A percentile compares a stretch with the other conserved stretches of the same genome.
phyloP scores from a whole-genome alignment of 2,113 vertebrate species.

The Hypomesus transpacificus region DNA sequence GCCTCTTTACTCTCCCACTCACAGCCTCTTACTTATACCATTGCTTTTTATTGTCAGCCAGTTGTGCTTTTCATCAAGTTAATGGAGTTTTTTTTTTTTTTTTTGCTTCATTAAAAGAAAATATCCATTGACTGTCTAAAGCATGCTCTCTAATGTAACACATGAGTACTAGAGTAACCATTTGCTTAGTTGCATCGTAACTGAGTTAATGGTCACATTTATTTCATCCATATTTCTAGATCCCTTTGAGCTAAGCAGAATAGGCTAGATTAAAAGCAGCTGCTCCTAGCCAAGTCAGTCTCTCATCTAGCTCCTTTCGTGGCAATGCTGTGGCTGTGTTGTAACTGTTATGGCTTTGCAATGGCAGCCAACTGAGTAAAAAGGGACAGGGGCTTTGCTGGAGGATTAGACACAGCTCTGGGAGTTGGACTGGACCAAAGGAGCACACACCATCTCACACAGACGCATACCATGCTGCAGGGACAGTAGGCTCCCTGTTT shows the following conservation, averaged over 20 bases:
- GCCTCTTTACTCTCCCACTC: not conserved
- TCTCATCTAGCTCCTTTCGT: constrained; percentile 37
- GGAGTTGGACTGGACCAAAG: constrained; percentile 46
- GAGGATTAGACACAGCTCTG: constrained; percentile 47
- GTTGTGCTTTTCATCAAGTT: constrained; percentile 2
- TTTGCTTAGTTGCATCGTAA: not conserved
- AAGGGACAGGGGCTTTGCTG: constrained; percentile 38
- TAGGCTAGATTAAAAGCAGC: constrained; percentile 46
- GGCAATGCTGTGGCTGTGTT: constrained; percentile 28
- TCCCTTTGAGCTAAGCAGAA: constrained; percentile 36
- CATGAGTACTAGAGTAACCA: constrained; percentile 3
- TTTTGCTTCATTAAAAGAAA: constrained; percentile 28
- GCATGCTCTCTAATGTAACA: constrained; percentile 45
- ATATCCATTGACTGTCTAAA: constrained; percentile 40
- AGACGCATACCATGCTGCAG: constrained; percentile 44
- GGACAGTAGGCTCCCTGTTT: constrained; percentile 69
- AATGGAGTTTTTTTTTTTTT: constrained; percentile 8
- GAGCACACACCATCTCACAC: constrained; percentile 35
- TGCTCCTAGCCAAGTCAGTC: constrained; percentile 33
- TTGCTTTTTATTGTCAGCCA: not conserved
- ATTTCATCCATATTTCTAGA: constrained; percentile 51
- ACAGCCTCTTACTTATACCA: no score
- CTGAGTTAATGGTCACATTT: constrained; percentile 37
- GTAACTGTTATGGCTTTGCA: constrained; percentile 42
- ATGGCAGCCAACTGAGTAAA: constrained; percentile 42